Evolutionary conservation across 2,113 vertebrate species (phyloP).

Genomic region (Sebastes schlegelii): DNA sequence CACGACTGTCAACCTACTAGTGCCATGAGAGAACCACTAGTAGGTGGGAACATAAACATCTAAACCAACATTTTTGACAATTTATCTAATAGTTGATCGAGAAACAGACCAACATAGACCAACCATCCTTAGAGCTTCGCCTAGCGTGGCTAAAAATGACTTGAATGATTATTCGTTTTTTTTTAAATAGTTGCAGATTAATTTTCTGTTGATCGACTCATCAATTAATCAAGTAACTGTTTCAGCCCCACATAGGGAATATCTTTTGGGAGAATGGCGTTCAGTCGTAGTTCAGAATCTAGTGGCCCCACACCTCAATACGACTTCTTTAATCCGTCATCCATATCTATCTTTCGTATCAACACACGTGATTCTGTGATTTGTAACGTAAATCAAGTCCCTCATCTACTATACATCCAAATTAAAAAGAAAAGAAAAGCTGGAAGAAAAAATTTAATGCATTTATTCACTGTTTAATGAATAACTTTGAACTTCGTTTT

Average conservation of each 20-base stretch:
- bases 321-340: neutral
- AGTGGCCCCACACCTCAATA: too few relatives aligned
- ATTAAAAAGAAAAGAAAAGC: too few relatives aligned
- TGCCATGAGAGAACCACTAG: neutral
- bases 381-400: neutral
- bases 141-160: too few relatives aligned
- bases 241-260: neutral
- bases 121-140: neutral
- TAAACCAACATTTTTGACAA: too few relatives aligned
- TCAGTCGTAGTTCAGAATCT: neutral
- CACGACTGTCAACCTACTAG: neutral
- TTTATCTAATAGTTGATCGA: neutral
- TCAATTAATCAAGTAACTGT: neutral
- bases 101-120: neutral
- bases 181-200: neutral
- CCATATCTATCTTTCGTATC: neutral
- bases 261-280: neutral
- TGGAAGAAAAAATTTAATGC: neutral
- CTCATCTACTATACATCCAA: neutral
- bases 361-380: neutral
- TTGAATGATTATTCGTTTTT: too few relatives aligned
- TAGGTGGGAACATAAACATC: neutral
- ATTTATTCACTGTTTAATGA: neutral
- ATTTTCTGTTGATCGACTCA: slow-evolving; percentile 3
- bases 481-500: neutral